phyloP scores from a whole-genome alignment of 2,113 vertebrate species.

The Passer montanus region DNA sequence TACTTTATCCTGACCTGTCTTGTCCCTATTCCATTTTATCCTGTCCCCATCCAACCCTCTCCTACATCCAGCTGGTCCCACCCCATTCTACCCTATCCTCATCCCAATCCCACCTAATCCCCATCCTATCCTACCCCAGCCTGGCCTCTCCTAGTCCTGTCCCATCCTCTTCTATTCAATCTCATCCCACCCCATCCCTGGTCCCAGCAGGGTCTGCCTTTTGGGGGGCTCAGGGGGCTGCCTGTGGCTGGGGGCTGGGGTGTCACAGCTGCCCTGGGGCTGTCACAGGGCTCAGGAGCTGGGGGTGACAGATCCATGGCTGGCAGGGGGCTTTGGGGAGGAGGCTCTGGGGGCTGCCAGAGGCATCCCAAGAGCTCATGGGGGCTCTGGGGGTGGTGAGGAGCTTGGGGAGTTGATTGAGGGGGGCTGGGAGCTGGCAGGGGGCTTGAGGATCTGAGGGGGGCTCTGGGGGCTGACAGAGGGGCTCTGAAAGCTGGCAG shows the following conservation, averaged over 20 bases:
- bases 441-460: too few relatives aligned
- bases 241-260: neutral
- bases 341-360: neutral
- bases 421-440: neutral
- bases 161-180: neutral
- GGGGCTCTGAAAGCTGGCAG: neutral
- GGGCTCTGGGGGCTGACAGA: neutral
- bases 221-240: neutral
- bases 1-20: neutral
- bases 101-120: neutral
- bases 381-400: neutral
- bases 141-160: neutral
- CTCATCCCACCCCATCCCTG: neutral
- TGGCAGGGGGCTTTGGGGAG: neutral
- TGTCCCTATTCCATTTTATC: neutral
- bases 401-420: neutral
- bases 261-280: neutral
- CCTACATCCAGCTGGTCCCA: neutral
- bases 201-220: neutral
- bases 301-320: neutral
- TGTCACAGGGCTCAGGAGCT: neutral
- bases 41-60: neutral
- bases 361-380: neutral
- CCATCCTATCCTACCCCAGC: neutral
- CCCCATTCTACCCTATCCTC: too few relatives aligned